Base-by-base conservation (phyloP, 2,113 vertebrate species). In the Hiodon tergisus region DNA sequence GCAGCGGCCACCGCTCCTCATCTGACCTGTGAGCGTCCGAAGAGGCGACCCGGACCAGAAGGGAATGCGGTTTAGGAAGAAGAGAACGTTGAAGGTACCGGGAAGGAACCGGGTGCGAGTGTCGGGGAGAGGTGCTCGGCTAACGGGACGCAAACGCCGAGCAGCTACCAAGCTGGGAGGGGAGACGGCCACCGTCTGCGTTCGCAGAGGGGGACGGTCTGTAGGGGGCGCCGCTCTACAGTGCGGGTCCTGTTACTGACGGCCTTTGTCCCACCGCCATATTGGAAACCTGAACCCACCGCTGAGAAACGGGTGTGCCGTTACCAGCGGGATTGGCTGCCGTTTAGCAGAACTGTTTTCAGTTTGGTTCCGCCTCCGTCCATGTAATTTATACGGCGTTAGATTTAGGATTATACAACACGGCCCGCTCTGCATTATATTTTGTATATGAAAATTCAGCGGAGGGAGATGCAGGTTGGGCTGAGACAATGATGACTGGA, bases 51-150 rank as follows among this genome's bases (percentile, higher is more conserved):
- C 67, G 0, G n/a, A 48, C 1, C 10, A 67, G 67, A 67, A 69
- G n/a, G 68, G 14, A 66, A 55, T 4, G 13, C 80, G 82, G 82
- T 80, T 82, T 71, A 79, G 69, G 77, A 82, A 76, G 77, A 79
- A 69, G 72, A 77, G 55, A 51, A 52, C 76, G 69, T 50, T 51
- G 5, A 78, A 83, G 80, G 82, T 83, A 76, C 60, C 6, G 16
- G n/a, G 17, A 67, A 6, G 67, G 14, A 14, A 50, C 53, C 67
- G 62, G 51, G 17, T 10, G 1, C 4, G 54, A 8, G 58, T 5
- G 58, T 59, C 58, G 9, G 10, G 3, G 6, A 14, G 58, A 14
- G 58, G 5, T 61, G 59, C 4, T 9, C 59, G 5, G 59, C 11
- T n/a, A n/a, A 13, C 59, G 59, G 11, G 8, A n/a, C 31, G 31